Conservation (phyloP, 2,113 vertebrate species). For the Thalassarche chlororhynchos region DNA sequence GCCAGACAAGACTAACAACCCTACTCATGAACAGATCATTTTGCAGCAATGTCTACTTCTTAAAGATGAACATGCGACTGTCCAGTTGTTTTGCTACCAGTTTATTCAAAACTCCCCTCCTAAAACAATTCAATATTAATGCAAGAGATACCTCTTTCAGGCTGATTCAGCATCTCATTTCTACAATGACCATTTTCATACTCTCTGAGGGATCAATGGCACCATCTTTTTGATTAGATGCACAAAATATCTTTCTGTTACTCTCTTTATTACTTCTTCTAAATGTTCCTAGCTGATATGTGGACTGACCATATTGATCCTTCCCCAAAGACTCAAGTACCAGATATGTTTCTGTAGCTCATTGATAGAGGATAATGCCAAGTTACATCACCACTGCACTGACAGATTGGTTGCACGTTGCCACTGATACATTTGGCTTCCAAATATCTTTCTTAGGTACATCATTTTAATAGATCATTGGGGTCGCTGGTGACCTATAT, state of each 20-base stretch:
- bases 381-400: slow-evolving; percentile 34
- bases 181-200: background rate
- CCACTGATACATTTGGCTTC: slow-evolving; percentile 31
- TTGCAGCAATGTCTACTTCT: background rate
- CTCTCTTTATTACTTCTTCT: slow-evolving; percentile 16
- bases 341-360: slow-evolving; percentile 18
- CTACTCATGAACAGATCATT: background rate
- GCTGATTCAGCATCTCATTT: slow-evolving; percentile 44
- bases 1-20: background rate
- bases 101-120: background rate
- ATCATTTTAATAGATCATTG: slow-evolving; percentile 26
- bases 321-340: slow-evolving; percentile 23
- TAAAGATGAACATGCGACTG: background rate
- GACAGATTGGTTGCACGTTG: slow-evolving; percentile 21
- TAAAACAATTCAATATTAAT: background rate
- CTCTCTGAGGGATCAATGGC: background rate
- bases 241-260: background rate
- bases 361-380: slow-evolving; percentile 36
- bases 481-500: background rate
- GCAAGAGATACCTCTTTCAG: background rate
- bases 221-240: slow-evolving; percentile 2
- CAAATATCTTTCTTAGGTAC: slow-evolving; percentile 45
- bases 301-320: slow-evolving; percentile 6
- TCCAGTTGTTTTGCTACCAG: background rate
- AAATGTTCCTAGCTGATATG: background rate